phyloP scores from a whole-genome alignment of 2,888 invertebrate species.

The Amiota minor region DNA sequence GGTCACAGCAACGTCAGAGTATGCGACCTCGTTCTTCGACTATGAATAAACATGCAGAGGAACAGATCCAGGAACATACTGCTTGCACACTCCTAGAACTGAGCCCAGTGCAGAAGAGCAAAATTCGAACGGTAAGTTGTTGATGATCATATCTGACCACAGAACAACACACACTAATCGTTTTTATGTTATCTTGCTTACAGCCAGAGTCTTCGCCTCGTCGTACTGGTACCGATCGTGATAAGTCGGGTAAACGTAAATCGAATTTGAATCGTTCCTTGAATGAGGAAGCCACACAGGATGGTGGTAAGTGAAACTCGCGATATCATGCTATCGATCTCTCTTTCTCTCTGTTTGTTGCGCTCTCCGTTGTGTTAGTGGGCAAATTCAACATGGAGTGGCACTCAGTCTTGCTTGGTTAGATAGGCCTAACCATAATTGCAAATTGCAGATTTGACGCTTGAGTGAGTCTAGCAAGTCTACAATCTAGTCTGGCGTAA shows the following conservation, averaged over 20 bases:
- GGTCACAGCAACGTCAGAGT: conserved; percentile 17
- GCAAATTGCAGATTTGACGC: conserved; percentile 19
- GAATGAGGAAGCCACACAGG: conserved; percentile 72
- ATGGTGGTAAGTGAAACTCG: conserved; percentile 69
- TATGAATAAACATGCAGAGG: conserved; percentile 54
- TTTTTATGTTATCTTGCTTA: not conserved
- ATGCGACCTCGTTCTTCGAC: conserved; percentile 69
- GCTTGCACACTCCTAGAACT: conserved; percentile 47
- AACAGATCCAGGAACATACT: conserved; percentile 31
- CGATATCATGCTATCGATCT: not conserved
- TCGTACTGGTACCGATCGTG: conserved; percentile 74
- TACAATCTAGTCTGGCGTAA: too few species aligned
- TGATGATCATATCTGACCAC: not conserved
- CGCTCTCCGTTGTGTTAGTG: not conserved
- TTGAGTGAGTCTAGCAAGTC: conserved; percentile 1
- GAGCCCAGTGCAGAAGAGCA: conserved; percentile 64
- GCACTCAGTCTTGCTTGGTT: conserved; percentile 25
- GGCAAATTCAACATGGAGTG: not conserved
- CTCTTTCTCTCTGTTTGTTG: not conserved
- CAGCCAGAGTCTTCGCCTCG: conserved; percentile 70
- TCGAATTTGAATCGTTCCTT: conserved; percentile 78
- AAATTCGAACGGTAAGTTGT: conserved; percentile 61
- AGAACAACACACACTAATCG: too few species aligned
- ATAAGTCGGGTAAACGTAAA: conserved; percentile 80
- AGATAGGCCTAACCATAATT: conserved; percentile 36